Conservation (phyloP, 2,888 invertebrate species). For the Mesoligia furuncula region DNA sequence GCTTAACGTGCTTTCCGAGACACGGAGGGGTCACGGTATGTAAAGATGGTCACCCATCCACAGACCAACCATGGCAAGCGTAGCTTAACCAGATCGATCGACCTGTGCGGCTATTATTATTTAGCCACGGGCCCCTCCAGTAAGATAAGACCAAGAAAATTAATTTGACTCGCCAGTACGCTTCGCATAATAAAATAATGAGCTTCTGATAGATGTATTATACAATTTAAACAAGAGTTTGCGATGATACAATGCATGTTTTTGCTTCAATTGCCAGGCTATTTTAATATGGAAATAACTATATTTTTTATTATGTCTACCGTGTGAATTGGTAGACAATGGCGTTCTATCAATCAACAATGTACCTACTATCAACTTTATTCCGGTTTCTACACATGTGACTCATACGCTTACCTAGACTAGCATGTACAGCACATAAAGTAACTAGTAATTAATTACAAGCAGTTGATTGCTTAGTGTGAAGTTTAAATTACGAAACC, state of each 20-base stretch:
- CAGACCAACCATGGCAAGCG: too few species aligned
- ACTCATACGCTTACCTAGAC: not conserved
- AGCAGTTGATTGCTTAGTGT: not conserved
- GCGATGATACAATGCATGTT: not conserved
- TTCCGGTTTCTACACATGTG: not conserved
- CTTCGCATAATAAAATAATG: conserved; percentile 1
- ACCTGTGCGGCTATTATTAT: too few species aligned
- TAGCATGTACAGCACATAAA: not conserved
- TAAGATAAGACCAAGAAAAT: not conserved
- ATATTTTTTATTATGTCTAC: conserved; percentile 22
- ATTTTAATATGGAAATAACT: not conserved
- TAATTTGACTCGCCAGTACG: not conserved
- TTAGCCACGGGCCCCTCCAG: too few species aligned
- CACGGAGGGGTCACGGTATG: too few species aligned
- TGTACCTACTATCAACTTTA: not conserved
- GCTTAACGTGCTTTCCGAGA: too few species aligned
- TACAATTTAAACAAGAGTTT: not conserved
- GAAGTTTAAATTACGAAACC: not conserved
- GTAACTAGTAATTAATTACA: not conserved
- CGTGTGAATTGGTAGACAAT: conserved; percentile 40
- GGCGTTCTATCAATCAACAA: conserved; percentile 1
- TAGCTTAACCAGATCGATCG: too few species aligned
- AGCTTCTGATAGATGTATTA: not conserved
- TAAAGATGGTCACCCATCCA: too few species aligned
- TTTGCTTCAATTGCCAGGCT: not conserved